Percentiles rank a stretch among this genome's conserved stretches.
Evolutionary conservation across 2,113 vertebrate genomes (phyloP).

Genomic region (Entomyzon cyanotis): DNA sequence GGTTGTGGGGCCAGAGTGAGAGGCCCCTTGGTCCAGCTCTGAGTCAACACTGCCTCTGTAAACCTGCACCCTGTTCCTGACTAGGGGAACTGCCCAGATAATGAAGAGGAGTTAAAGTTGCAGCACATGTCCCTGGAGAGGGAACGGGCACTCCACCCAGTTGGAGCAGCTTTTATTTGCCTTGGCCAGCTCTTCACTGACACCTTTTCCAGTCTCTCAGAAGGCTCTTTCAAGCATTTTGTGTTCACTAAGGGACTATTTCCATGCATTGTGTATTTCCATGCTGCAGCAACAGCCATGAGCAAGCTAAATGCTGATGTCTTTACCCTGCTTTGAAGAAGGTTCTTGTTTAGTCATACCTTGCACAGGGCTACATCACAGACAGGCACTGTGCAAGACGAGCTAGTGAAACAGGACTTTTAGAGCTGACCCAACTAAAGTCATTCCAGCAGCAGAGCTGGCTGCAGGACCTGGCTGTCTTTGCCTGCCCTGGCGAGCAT

Average conservation of each 20-base stretch:
- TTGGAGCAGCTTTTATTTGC: neutral
- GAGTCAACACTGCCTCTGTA: neutral
- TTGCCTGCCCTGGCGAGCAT: neutral
- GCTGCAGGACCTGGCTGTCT: neutral
- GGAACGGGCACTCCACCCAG: neutral
- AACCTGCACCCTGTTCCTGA: neutral
- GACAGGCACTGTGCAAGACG: neutral
- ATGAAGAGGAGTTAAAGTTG: neutral
- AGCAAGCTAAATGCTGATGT: neutral
- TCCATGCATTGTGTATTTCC: neutral
- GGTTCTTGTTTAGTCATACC: neutral
- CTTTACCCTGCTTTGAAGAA: neutral
- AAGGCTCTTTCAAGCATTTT: neutral
- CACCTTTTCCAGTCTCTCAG: neutral
- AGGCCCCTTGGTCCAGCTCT: neutral
- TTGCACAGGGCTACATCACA: neutral
- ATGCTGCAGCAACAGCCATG: neutral
- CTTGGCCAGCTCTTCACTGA: neutral
- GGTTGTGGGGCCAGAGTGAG: neutral
- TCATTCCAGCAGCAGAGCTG: neutral
- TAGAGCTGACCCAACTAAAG: neutral
- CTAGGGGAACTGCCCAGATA: neutral
- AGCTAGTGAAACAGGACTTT: neutral
- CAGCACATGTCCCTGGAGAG: neutral
- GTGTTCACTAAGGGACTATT: neutral